These are phyloP conservation scores for Drosophila seclusa DNA, from an alignment of 2,888 invertebrate genomes.

Conservation along the genomic window DNA sequence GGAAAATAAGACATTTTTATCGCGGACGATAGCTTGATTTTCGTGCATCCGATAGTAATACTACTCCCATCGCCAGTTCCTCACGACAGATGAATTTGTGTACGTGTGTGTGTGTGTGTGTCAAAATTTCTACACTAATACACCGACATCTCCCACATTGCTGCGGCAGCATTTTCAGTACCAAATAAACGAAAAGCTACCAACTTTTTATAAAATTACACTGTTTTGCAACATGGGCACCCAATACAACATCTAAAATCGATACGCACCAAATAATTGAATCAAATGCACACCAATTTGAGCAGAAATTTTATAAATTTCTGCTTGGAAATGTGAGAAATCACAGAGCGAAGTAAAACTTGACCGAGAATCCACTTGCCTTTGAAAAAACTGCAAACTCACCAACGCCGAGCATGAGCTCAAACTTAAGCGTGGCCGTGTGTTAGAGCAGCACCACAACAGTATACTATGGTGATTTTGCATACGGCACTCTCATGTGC, in stretches of 20 bases:
- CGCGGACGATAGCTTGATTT: conserved; percentile 8
- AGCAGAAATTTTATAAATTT: conserved; percentile 76
- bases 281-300: conserved; percentile 67
- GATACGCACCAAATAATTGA: conserved; percentile 79
- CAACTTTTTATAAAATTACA: conserved; percentile 45
- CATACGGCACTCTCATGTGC: conserved; percentile 57
- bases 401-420: conserved; percentile 59
- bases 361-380: conserved; percentile 74
- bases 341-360: conserved; percentile 81
- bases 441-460: conserved; percentile 42
- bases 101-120: conserved; percentile 49
- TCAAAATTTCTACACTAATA: conserved; percentile 60
- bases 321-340: conserved; percentile 80
- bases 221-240: conserved; percentile 16
- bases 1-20: not conserved
- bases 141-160: conserved; percentile 61
- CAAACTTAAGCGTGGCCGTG: conserved; percentile 29
- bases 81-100: conserved; percentile 38
- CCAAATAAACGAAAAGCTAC: conserved; percentile 40
- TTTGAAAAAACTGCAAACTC: conserved; percentile 79
- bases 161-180: conserved; percentile 43
- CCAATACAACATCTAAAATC: conserved; percentile 39
- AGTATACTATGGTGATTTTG: conserved; percentile 34
- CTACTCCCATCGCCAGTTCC: conserved; percentile 42
- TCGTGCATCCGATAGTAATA: conserved; percentile 22